Conservation (phyloP, 2,888 invertebrate species). For the Prosopocoilus inquinatus region DNA sequence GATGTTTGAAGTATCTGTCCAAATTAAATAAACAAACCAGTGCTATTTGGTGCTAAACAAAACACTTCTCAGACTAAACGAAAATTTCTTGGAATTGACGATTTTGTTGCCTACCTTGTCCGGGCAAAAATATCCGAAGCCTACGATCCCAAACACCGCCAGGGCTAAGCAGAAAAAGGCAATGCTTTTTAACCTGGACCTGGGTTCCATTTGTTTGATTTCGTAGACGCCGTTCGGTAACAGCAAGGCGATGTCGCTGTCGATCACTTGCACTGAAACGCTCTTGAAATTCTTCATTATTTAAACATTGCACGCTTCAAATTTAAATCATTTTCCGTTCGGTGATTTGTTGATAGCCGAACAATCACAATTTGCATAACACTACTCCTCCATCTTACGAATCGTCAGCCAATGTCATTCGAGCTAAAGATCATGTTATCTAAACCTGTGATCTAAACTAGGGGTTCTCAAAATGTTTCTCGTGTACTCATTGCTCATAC, state of each 20-base stretch:
- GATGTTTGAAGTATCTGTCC: too few relatives aligned
- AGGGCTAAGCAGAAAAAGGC: constrained; percentile 78
- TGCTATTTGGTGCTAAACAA: background rate
- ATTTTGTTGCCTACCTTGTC: constrained; percentile 63
- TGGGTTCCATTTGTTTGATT: constrained; percentile 82
- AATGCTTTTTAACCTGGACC: constrained; percentile 74
- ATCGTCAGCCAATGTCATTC: too few relatives aligned
- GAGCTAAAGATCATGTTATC: too few relatives aligned
- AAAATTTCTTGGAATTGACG: too few relatives aligned
- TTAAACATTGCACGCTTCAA: constrained; percentile 30
- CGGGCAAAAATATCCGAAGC: constrained; percentile 87
- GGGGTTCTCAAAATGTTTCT: too few relatives aligned
- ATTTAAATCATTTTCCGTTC: background rate
- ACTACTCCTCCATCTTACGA: too few relatives aligned
- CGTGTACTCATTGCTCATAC: too few relatives aligned
- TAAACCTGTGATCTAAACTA: too few relatives aligned
- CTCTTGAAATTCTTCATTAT: constrained; percentile 53
- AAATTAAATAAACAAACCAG: background rate
- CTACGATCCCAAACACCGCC: constrained; percentile 82
- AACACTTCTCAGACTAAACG: background rate
- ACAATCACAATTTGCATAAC: too few relatives aligned
- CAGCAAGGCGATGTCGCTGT: constrained; percentile 78
- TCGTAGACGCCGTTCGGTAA: constrained; percentile 76
- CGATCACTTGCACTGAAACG: constrained; percentile 77
- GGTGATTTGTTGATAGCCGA: too few relatives aligned